Conservation (phyloP, 2,888 invertebrate species). For the Apotomis turbidana region DNA sequence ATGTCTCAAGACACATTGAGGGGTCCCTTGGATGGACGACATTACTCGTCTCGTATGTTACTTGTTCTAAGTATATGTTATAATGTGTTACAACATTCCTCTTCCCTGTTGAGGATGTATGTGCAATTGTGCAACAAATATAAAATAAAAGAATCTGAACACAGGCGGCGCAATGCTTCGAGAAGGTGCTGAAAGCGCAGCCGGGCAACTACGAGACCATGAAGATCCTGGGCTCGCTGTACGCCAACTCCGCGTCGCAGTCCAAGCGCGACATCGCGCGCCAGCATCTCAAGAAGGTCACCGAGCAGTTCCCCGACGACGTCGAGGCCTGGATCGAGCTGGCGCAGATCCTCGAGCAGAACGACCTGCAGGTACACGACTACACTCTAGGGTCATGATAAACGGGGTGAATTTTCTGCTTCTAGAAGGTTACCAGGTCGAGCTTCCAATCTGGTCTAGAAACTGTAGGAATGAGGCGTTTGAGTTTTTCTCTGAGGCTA, state of each 20-base stretch:
- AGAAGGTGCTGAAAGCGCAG: constrained; percentile 98
- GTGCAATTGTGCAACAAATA: background rate
- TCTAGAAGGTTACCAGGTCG: no score
- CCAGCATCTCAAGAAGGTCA: constrained; percentile 96
- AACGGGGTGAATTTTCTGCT: no score
- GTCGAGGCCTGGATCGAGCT: constrained; percentile 99
- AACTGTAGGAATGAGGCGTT: no score
- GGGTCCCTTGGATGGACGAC: no score
- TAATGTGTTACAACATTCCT: no score
- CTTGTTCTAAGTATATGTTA: no score
- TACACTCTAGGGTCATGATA: no score
- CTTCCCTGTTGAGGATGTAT: no score
- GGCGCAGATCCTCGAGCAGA: constrained; percentile 98
- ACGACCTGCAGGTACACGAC: constrained; percentile 87
- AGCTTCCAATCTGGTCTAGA: no score
- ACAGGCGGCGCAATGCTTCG: constrained; percentile 98
- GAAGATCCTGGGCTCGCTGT: constrained; percentile 99
- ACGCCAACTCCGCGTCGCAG: constrained; percentile 95
- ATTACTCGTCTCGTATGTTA: no score
- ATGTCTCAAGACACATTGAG: no score
- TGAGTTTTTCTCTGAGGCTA: no score
- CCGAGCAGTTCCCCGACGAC: constrained; percentile 98
- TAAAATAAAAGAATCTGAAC: constrained; percentile 36
- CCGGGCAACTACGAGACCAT: constrained; percentile 99
- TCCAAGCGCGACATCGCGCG: constrained; percentile 96